phyloP scores from a whole-genome alignment of 2,797 vertebrate species.

The Sebastes steindachneri region DNA sequence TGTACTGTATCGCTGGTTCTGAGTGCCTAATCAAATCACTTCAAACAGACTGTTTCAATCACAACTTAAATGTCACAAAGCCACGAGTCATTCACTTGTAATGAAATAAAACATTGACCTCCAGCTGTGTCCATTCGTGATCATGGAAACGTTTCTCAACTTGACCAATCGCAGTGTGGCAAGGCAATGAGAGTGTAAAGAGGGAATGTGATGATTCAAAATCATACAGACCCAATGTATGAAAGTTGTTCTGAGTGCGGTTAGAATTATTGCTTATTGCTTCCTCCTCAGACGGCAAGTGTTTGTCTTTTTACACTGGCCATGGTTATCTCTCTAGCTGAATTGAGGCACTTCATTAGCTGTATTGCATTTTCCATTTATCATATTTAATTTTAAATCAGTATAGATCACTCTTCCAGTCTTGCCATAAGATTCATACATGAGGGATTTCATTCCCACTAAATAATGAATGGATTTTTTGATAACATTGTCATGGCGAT shows the following conservation, averaged over 20 bases:
- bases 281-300: neutral
- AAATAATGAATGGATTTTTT: neutral
- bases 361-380: neutral
- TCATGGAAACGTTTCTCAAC: neutral
- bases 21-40: neutral
- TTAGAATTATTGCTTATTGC: neutral
- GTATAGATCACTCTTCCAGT: neutral
- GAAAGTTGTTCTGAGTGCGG: neutral
- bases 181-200: neutral
- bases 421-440: neutral
- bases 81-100: neutral
- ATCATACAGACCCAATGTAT: neutral
- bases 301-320: neutral
- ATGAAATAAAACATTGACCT: neutral
- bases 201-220: neutral
- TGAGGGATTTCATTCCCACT: neutral
- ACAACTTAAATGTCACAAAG: neutral
- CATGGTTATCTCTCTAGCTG: neutral
- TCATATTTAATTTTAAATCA: constrained; percentile 5
- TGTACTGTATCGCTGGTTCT: neutral
- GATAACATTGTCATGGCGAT: neutral
- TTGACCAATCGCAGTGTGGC: neutral
- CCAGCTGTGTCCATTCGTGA: constrained; percentile 19
- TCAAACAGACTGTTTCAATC: constrained; percentile 1
- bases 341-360: neutral